Evolutionary conservation across 1,140 invertebrate genomes (phyloP), one percentile per base, ranked within the genome.

Genomic region (Drosophila asahinai): DNA sequence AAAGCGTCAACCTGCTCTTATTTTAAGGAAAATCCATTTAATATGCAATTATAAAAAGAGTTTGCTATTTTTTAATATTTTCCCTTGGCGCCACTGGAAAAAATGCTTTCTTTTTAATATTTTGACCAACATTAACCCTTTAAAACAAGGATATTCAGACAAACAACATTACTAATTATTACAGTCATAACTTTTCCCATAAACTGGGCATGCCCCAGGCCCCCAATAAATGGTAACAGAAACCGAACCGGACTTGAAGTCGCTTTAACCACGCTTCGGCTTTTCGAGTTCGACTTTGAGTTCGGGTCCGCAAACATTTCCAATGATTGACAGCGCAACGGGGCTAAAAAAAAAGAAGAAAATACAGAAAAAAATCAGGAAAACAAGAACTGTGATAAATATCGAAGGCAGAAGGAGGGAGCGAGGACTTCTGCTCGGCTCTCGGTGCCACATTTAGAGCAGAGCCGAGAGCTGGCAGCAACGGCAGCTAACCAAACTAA

Each of bases 401-500:
- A 55, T 54, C 25, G 54, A 47, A 59, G 40, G 40, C 45, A 3
- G 55, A 14, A 30, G 8, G 52, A 55, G 27, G 5, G 11, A 15
- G 17, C 5, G 40, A 38, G 63, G 48, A 65, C 49, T 38, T 30
- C 68, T 55, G 75, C 54, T 25, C 22, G 22, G 3, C 0, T 25
- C 74, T 33, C 71, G 68, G 76, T 78, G 76, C 76, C 75, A 78
- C 76, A 78, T 78, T 78, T 78, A 78, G 76, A 78, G 76, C 61
- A 80, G 33, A 9, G 12, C 7, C 2, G 25, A 4, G 47, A 12
- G 19, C 36, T 25, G 63, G 63, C 80, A 9, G 52, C 52, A 87
- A 83, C 84, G 66, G 84, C 84, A 89, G 84, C 86, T 89, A 89
- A 87, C 84, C 84, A 90, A 89, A 89, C 84, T 89, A 90, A 89